Base-by-base conservation (phyloP, 2,888 invertebrate species). In the Copidosoma aretas region DNA sequence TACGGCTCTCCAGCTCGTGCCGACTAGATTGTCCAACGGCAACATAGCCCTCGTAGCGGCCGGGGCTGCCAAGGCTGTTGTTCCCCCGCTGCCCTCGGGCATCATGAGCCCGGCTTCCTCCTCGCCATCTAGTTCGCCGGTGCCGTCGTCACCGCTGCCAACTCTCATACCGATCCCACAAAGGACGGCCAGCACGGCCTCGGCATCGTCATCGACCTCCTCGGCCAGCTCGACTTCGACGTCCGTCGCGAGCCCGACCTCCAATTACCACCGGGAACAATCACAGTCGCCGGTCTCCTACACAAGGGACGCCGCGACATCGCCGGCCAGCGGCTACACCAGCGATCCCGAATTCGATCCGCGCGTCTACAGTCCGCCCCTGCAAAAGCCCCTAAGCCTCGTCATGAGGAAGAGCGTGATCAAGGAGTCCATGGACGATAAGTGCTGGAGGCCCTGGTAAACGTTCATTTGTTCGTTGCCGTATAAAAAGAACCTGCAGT, bases 401-500 rank as follows among this genome's bases (percentile, higher is more conserved):
- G 93, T 93, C 21, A 92, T 91, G 77, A 89, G 86, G 66, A 84
- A 85, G 71, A 72, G 72, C 61, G 72, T 72, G 17, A 70, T 71
- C 70, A 67, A 70, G 60, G 70, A 72, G 51, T 39, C 65, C 19
- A 86, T 88, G 71, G 91, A 91, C 78, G 91, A 92, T 56, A 91
- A 91, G 78, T 92, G 92, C 32, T 93, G 93, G 93, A 87, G 93
- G 78, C 93, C 93, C 2, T 93, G 93, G 93, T 92, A 78, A 78
- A 46, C 0, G 12, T 41, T 17, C 41, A n/a, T n/a, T n/a, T n/a
- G n/a, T n/a, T n/a, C n/a, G n/a, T n/a, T n/a, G n/a, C n/a, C n/a
- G n/a, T n/a, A n/a, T n/a, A n/a, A n/a, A n/a, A n/a, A n/a, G n/a
- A 17, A 46, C 49, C 61, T 21, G 17, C 22, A 15, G 10, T 12